Evolutionary conservation across 1,140 invertebrate genomes (phyloP), one percentile per base, ranked within the genome.

Genomic region (Orchesella cincta): DNA sequence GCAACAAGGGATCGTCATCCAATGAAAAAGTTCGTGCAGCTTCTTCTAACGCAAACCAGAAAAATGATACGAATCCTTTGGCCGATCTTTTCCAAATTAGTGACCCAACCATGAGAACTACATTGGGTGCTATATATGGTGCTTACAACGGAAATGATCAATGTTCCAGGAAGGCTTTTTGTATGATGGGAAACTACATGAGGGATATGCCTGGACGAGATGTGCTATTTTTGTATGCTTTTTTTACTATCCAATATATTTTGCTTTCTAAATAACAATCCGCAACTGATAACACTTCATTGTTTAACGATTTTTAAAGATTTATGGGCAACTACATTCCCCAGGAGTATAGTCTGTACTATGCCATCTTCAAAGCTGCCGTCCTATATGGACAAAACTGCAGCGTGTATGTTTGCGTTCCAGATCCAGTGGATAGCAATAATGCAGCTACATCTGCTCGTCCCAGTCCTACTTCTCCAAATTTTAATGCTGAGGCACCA

Each of bases 361-460:
- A 77, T 57, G 79, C 77, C 8, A 77, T 80, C 70, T 80, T 80
- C 74, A 73, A 76, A 70, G 64, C 71, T 1, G 76, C 79, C 16
- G 76, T 75, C 1, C 74, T 80, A 73, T 80, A 80, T 33, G 79
- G 79, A 12, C 79, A 80, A 46, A 77, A 77, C 29, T 80, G 79
- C 20, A 46, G 77, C 26, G 73, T 73, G 8, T 80, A 77, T 64
- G 39, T 77, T 12, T 80, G 79, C 26, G 36, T 35, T 31, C 28
- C 71, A n/a, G 31, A 76, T 20, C 72, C 33, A 46, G 8, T 18
- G 26, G 51, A 57, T 8, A n/a, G 46, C 8, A 28, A 5, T 1
- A 39, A 20, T 23, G 71, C 29, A 8, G 39, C 35, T 14, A n/a
- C n/a, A n/a, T n/a, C n/a, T n/a, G n/a, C n/a, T n/a, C n/a, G n/a